Conservation (phyloP, 2,888 invertebrate species). For the Caenorhabditis sinica region DNA sequence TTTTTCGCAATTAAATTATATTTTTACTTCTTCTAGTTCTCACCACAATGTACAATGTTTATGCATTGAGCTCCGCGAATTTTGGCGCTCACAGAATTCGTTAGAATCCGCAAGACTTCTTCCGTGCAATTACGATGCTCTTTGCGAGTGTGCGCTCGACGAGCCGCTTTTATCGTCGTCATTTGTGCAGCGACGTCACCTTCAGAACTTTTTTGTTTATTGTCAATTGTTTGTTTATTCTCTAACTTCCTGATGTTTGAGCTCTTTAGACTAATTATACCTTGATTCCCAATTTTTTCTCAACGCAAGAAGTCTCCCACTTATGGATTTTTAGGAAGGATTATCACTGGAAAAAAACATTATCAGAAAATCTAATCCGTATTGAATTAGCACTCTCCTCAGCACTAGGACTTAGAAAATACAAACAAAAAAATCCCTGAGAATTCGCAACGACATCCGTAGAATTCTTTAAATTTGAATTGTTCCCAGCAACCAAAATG, state of each 20-base stretch:
- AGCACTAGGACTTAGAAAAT: too few species aligned
- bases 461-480: not conserved
- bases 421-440: not conserved
- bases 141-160: conserved; percentile 38
- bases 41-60: conserved; percentile 3
- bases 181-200: conserved; percentile 36
- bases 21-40: not conserved
- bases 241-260: conserved; percentile 14
- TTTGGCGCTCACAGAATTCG: conserved; percentile 35
- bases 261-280: not conserved
- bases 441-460: not conserved
- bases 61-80: conserved; percentile 33
- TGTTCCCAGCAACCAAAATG: not conserved
- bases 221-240: conserved; percentile 19
- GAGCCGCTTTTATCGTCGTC: conserved; percentile 49
- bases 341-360: too few species aligned
- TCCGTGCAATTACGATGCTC: conserved; percentile 33
- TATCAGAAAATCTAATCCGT: too few species aligned
- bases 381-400: too few species aligned
- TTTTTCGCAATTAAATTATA: not conserved
- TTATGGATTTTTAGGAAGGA: too few species aligned
- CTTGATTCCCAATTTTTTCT: not conserved
- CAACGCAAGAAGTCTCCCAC: too few species aligned
- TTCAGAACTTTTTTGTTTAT: conserved; percentile 22
- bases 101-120: conserved; percentile 35